These are phyloP conservation scores for Eumaeus atala DNA, from an alignment of 1,140 invertebrate species.

Conservation along the genomic window DNA sequence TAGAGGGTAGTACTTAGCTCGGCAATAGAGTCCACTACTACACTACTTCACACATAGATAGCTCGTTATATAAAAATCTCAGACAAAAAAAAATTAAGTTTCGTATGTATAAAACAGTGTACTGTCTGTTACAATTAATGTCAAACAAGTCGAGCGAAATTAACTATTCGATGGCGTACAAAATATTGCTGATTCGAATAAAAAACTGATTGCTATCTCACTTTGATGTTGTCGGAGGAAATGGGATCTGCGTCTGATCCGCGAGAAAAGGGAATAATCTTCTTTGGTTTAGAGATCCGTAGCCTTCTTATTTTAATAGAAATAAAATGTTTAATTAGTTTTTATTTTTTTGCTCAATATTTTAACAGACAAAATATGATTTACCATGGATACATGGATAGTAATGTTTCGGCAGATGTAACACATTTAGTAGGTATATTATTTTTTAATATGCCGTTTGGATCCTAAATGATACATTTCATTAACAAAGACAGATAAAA, in stretches of 20 bases:
- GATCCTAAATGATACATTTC: too few species aligned
- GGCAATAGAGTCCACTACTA: too few species aligned
- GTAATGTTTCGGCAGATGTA: background rate
- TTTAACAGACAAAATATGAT: background rate
- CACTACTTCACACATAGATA: too few species aligned
- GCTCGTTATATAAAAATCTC: too few species aligned
- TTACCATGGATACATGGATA: background rate
- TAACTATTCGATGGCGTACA: conserved; percentile 57
- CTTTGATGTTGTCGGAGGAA: conserved; percentile 72
- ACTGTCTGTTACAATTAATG: conserved; percentile 28
- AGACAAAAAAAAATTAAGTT: too few species aligned
- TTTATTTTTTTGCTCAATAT: background rate
- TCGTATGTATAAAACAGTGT: too few species aligned
- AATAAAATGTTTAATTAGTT: conserved; percentile 9
- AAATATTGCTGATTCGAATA: conserved; percentile 71
- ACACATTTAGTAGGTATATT: too few species aligned
- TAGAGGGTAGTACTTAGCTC: too few species aligned
- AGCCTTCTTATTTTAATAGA: background rate
- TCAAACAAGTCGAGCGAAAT: conserved; percentile 37
- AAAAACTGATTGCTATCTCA: conserved; percentile 69
- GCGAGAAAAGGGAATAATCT: conserved; percentile 69
- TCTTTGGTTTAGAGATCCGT: conserved; percentile 51
- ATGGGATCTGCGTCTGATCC: conserved; percentile 70
- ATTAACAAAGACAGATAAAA: too few species aligned
- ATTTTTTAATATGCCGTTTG: too few species aligned